Conservation (phyloP, 2,888 invertebrate species). For the Muschampia plurimacula region DNA sequence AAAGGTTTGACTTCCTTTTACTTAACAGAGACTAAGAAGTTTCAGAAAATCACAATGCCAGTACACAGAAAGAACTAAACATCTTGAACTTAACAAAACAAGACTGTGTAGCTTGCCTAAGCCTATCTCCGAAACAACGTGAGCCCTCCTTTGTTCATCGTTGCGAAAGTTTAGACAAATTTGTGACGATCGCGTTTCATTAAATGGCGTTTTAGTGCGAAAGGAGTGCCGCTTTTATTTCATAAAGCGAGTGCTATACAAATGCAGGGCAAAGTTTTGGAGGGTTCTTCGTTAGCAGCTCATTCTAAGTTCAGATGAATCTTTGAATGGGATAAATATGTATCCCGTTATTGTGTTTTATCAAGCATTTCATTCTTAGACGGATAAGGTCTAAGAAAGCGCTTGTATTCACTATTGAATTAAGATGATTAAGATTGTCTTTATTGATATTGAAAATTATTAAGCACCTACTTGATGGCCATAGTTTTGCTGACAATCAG, state of each 20-base stretch:
- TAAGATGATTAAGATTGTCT: no score
- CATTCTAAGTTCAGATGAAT: constrained; percentile 62
- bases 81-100: neutral
- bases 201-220: constrained; percentile 75
- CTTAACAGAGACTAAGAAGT: no score
- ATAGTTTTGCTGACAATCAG: no score
- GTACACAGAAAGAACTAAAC: neutral
- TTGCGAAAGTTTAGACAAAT: constrained; percentile 80
- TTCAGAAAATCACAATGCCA: no score
- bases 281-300: constrained; percentile 79
- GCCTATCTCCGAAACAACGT: constrained; percentile 60
- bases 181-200: constrained; percentile 80
- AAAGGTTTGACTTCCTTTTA: neutral
- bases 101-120: constrained; percentile 11
- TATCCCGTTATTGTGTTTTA: constrained; percentile 45
- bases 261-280: constrained; percentile 74
- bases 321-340: constrained; percentile 46
- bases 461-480: no score
- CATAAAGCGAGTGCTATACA: constrained; percentile 73
- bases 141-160: constrained; percentile 63
- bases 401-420: no score
- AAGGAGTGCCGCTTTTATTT: constrained; percentile 74
- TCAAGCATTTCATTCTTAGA: constrained; percentile 7
- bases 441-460: no score
- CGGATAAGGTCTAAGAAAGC: neutral